phyloP scores from a whole-genome alignment of 2,888 invertebrate genomes.

The Cordilura impudica region DNA sequence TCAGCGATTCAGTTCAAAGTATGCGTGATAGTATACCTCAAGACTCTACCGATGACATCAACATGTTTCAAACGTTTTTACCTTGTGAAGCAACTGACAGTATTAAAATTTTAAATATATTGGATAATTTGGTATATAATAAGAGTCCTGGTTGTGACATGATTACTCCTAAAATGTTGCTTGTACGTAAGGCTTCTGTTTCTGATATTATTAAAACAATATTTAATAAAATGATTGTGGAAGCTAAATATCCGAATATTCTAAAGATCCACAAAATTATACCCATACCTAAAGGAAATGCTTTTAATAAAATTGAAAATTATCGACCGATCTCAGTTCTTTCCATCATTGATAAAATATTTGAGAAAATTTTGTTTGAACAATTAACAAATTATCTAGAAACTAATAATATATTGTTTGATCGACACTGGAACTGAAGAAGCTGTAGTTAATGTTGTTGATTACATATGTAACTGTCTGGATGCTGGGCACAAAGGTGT shows the following conservation, averaged over 20 bases:
- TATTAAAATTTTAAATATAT: not conserved
- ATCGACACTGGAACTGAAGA: conserved; percentile 6
- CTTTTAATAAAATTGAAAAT: not conserved
- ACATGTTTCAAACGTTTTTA: too few species aligned
- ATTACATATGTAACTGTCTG: not conserved
- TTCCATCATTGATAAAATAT: conserved; percentile 29
- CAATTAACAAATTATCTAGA: too few species aligned
- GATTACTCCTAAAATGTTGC: conserved; percentile 7
- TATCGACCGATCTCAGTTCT: conserved; percentile 8
- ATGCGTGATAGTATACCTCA: not conserved
- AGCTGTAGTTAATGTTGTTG: conserved; percentile 3
- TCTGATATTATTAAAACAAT: not conserved
- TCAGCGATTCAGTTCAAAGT: not conserved
- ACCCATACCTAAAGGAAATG: too few species aligned
- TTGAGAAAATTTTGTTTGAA: too few species aligned
- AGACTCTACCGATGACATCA: not conserved
- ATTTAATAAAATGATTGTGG: not conserved
- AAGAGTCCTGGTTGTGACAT: too few species aligned
- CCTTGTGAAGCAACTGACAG: not conserved
- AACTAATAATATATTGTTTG: conserved; percentile 1
- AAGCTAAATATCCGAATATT: not conserved
- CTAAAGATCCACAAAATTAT: too few species aligned
- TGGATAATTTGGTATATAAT: not conserved
- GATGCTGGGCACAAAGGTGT: not conserved
- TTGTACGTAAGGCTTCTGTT: not conserved